phyloP scores from a whole-genome alignment of 2,888 invertebrate species.

The Ectobius pallidus region DNA sequence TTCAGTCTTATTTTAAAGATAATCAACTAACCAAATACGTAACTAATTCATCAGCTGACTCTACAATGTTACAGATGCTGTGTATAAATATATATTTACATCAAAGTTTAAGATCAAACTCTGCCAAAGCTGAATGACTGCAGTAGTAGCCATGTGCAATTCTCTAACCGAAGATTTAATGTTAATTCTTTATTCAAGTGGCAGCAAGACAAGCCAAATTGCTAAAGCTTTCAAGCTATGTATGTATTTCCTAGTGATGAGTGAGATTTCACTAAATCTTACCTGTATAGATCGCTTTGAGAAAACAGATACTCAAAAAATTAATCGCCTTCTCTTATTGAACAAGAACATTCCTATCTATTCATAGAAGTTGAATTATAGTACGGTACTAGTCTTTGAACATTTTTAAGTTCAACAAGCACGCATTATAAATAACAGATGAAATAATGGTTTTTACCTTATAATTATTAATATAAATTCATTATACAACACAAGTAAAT shows the following conservation, averaged over 20 bases:
- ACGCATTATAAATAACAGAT: too few species aligned
- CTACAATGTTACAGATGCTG: not conserved
- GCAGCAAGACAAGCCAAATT: not conserved
- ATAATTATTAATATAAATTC: too few species aligned
- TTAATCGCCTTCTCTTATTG: not conserved
- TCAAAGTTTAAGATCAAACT: not conserved
- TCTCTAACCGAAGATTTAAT: not conserved
- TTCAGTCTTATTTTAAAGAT: slow-evolving; percentile 25
- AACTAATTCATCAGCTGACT: not conserved
- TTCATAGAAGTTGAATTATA: not conserved
- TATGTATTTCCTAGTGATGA: not conserved
- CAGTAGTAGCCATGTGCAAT: not conserved
- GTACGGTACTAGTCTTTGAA: not conserved
- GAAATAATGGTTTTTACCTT: too few species aligned
- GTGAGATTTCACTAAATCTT: too few species aligned
- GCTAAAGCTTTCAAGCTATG: not conserved
- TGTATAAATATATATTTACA: slow-evolving; percentile 7
- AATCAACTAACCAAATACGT: slow-evolving; percentile 12
- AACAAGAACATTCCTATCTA: not conserved
- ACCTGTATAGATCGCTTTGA: not conserved
- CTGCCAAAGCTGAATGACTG: not conserved
- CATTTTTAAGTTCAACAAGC: too few species aligned
- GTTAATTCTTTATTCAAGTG: not conserved
- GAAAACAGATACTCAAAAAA: not conserved
- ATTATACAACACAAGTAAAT: too few species aligned